phyloP scores from a whole-genome alignment of 2,888 invertebrate species.

The Stramonita haemastoma region DNA sequence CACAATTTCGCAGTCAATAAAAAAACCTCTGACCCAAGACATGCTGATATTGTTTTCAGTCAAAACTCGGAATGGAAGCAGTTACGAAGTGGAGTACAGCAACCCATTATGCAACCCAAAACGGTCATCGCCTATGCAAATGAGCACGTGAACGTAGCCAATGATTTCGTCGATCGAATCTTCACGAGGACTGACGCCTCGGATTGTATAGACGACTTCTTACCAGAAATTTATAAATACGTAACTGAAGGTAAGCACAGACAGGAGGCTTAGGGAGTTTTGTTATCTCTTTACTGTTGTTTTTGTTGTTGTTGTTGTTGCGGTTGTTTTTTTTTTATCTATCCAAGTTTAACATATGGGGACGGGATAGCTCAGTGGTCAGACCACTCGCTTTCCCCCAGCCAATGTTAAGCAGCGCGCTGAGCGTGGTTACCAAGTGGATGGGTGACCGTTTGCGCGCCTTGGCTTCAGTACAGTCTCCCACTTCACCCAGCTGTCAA shows the following conservation, averaged over 20 bases:
- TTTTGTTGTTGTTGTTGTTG: too few relatives aligned
- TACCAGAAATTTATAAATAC: slow-evolving; percentile 52
- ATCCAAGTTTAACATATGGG: too few relatives aligned
- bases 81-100: slow-evolving; percentile 40
- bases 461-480: too few relatives aligned
- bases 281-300: too few relatives aligned
- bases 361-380: too few relatives aligned
- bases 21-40: neutral
- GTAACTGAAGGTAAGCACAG: slow-evolving; percentile 58
- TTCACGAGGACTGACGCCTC: slow-evolving; percentile 51
- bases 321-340: too few relatives aligned
- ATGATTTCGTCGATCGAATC: slow-evolving; percentile 40
- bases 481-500: too few relatives aligned
- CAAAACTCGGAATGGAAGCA: slow-evolving; percentile 40
- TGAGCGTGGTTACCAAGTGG: too few relatives aligned
- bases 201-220: slow-evolving; percentile 73
- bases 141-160: slow-evolving; percentile 37
- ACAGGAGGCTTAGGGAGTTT: too few relatives aligned
- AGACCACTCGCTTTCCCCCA: too few relatives aligned
- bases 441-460: too few relatives aligned
- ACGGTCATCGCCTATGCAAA: slow-evolving; percentile 35
- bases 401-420: too few relatives aligned
- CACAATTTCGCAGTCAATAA: neutral
- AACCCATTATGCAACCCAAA: slow-evolving; percentile 38
- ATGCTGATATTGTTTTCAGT: slow-evolving; percentile 10